Conservation (phyloP, 2,797 vertebrate species). For the Diglossa cyanea region DNA sequence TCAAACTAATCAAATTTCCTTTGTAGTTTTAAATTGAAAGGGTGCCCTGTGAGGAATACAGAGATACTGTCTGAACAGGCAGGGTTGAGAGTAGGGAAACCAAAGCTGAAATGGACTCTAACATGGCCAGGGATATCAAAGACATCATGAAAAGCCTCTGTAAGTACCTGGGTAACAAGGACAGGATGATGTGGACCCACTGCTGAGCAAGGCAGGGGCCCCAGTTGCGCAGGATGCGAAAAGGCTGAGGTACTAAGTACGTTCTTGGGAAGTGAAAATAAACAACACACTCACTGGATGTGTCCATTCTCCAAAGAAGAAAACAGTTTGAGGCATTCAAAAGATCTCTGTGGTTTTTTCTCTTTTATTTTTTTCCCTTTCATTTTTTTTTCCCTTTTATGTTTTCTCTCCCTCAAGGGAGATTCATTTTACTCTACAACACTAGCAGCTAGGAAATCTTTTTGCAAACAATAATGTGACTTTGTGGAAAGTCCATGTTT, state of each 20-base stretch:
- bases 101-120: neutral
- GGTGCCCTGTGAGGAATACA: rapidly evolving
- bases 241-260: neutral
- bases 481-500: neutral
- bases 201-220: neutral
- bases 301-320: neutral
- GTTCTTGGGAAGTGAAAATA: neutral
- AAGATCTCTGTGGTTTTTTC: rapidly evolving
- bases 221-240: neutral
- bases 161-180: no score
- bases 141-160: neutral
- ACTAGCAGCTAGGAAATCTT: neutral
- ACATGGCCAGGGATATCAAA: neutral
- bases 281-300: neutral
- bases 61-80: rapidly evolving
- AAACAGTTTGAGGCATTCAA: neutral
- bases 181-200: neutral
- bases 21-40: neutral
- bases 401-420: neutral
- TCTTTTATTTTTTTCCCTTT: neutral
- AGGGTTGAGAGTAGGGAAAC: neutral
- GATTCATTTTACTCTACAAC: neutral
- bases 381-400: neutral
- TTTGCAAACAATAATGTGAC: neutral
- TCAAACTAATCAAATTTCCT: neutral